Percentiles rank a stretch among this genome's conserved stretches.
These are phyloP conservation scores for Pollenia amentaria DNA, from an alignment of 2,888 invertebrate genomes.

Conservation along the genomic window DNA sequence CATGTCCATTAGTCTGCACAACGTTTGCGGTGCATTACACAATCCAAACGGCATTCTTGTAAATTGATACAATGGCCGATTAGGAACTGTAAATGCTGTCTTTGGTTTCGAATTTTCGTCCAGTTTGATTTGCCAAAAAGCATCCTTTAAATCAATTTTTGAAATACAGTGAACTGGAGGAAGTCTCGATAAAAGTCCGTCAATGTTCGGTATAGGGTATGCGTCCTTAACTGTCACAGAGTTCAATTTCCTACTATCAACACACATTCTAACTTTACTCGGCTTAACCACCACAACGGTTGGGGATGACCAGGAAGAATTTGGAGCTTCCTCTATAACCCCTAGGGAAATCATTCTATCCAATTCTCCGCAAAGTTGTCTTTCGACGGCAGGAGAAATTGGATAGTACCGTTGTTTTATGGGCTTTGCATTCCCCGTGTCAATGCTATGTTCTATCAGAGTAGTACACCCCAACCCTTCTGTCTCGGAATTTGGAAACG, in stretches of 20 bases:
- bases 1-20: neutral
- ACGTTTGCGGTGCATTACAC: too few species aligned
- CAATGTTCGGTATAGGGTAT: neutral
- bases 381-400: slow-evolving; percentile 3
- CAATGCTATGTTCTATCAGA: too few species aligned
- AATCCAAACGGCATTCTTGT: too few species aligned
- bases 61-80: too few species aligned
- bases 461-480: neutral
- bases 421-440: too few species aligned
- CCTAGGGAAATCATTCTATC: neutral
- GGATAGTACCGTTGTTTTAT: neutral
- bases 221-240: too few species aligned
- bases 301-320: slow-evolving; percentile 5
- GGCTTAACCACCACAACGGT: neutral
- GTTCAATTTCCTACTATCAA: too few species aligned
- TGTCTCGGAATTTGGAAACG: neutral
- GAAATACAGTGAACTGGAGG: slow-evolving; percentile 6
- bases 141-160: slow-evolving; percentile 1
- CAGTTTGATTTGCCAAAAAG: slow-evolving; percentile 5
- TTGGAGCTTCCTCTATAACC: slow-evolving; percentile 4
- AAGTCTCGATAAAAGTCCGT: neutral
- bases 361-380: neutral
- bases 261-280: too few species aligned
- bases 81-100: too few species aligned
- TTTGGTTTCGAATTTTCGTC: too few species aligned